Evolutionary conservation across 1,140 invertebrate species (phyloP), one percentile per base, ranked within the genome.

Genomic region (Lepeophtheirus salmonis): DNA sequence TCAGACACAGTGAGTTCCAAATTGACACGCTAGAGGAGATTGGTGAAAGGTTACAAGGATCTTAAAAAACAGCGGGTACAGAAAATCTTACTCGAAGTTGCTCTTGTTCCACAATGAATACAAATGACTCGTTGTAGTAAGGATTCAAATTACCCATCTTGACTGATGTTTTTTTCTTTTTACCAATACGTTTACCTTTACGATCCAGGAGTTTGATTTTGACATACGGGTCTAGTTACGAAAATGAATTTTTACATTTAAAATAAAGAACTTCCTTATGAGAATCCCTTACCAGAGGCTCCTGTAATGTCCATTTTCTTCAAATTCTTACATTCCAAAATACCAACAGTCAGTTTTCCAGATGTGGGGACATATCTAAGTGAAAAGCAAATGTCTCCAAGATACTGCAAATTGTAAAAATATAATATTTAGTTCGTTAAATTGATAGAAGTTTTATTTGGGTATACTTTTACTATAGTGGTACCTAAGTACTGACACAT

Each of bases 1-100:
- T 99, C 96, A 70, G 98, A 94, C 66, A 99, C 95, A 55, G 95
- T 98, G 66, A 99, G 86, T 69, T 90, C 82, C 75, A 98, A 78
- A 74, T 91, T 86, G 65, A 99, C 94, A 89, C 98, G 98, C 92
- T 99, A 80, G 63, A 76, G 73, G 58, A 50, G 25, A 60, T 52
- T 41, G n/a, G 6, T 41, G 6, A 41, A n/a, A 10, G 6, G 6
- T 41, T 41, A 41, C 30, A 41, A 6, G 30, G 30, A 41, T n/a
- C 6, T 41, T 41, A 41, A 41, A 41, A 41, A 41, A 41, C 30
- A 41, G 30, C 30, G n/a, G n/a, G n/a, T n/a, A n/a, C n/a, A n/a
- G n/a, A 41, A n/a, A 10, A 41, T 41, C 30, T 64, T 66, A 78
- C 78, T 74, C 79, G 78, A 56, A 81, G 78, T 68, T 81, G 80